These are phyloP conservation scores for Athalia circularis DNA, from an alignment of 2,888 invertebrate species.

Conservation along the genomic window DNA sequence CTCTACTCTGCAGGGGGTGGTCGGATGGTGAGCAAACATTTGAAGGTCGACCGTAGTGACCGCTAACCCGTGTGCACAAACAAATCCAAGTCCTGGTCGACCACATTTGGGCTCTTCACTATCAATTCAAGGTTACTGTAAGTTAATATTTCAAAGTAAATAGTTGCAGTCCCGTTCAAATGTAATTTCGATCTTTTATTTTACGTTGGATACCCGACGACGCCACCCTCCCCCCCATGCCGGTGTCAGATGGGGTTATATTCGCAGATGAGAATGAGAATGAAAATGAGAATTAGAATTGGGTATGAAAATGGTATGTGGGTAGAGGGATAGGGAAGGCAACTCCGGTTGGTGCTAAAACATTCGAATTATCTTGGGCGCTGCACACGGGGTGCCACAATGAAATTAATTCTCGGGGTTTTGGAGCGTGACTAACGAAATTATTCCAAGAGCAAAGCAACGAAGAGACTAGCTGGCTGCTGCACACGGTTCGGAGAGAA, in stretches of 20 bases:
- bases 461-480: not conserved
- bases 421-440: conserved; percentile 58
- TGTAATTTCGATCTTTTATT: no score
- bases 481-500: not conserved
- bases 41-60: conserved; percentile 35
- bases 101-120: not conserved
- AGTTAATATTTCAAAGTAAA: no score
- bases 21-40: conserved; percentile 12
- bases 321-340: not conserved
- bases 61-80: conserved; percentile 33
- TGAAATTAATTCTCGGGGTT: conserved; percentile 62
- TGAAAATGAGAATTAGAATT: no score
- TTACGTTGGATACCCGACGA: no score
- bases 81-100: conserved; percentile 25
- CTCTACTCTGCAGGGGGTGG: not conserved
- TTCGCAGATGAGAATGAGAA: no score
- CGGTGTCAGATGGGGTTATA: no score
- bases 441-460: conserved; percentile 49
- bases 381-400: conserved; percentile 54
- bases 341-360: conserved; percentile 30
- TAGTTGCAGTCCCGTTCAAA: no score
- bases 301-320: not conserved
- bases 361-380: conserved; percentile 56
- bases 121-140: no score
- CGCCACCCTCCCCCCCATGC: no score